A percentile compares a stretch with the other conserved stretches of the same genome.
Conservation (phyloP, 2,797 vertebrate genomes). For the Emys orbicularis region DNA sequence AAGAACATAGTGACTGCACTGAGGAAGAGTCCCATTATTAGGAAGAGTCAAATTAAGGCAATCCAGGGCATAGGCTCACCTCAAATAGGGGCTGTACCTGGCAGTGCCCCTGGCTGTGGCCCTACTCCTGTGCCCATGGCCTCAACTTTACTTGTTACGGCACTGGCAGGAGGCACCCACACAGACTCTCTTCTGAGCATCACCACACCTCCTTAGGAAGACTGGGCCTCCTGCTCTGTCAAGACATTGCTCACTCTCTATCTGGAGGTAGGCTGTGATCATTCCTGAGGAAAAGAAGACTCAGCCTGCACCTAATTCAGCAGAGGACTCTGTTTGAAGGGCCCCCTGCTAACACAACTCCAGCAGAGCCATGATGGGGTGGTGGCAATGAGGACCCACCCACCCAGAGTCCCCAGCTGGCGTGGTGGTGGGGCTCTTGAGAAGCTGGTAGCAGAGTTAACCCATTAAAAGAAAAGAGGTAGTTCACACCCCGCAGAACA, state of each 20-base stretch:
- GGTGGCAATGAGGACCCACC: neutral
- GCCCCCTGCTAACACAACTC: accelerated
- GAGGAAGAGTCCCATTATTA: conserved; percentile 13
- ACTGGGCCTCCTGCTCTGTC: neutral
- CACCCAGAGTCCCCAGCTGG: neutral
- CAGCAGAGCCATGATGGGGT: neutral
- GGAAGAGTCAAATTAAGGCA: neutral
- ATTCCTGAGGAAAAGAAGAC: neutral
- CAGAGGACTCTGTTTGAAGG: conserved; percentile 4
- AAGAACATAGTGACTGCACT: conserved; percentile 27
- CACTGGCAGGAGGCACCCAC: accelerated
- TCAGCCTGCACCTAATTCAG: neutral
- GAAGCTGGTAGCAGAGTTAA: neutral
- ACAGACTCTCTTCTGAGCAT: neutral
- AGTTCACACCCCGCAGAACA: neutral
- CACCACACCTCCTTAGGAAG: neutral
- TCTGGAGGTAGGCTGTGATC: neutral
- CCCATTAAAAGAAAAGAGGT: neutral
- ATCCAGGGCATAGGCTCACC: neutral
- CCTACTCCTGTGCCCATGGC: neutral
- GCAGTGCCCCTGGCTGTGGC: neutral
- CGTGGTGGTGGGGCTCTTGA: neutral
- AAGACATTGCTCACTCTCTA: neutral
- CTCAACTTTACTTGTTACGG: accelerated
- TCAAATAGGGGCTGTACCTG: neutral